Base-by-base conservation (phyloP, 2,797 vertebrate species). In the Lophotriccus pileatus region DNA sequence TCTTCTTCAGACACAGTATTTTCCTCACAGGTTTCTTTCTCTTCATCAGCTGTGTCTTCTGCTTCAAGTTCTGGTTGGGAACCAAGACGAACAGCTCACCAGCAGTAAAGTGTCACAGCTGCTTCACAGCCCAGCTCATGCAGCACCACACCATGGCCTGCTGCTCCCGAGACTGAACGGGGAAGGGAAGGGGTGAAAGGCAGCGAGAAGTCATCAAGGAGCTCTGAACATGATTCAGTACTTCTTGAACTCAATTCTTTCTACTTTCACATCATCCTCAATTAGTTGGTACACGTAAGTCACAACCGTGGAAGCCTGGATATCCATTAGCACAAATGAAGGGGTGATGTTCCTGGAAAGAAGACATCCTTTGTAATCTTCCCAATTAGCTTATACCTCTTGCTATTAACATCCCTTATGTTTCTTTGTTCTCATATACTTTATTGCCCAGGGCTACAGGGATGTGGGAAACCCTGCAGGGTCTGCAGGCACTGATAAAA, bases 261-360 rank as follows among this genome's bases (percentile, higher is more conserved):
- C 99, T 95, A 99, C 99, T 97, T 99, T 99, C 89, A 99, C 98
- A 21, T 99, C 99, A 41, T 99, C 99, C 13, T 98, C 98, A 81
- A 98, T 98, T 89, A 99, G 98, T 89, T 98, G 99, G 92, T 99
- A 99, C 37, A 99, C 98, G 0, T 99, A 99, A 67, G 98, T 98
- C 93, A 99, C 99, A 89, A 99, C 98, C 1, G 98, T 99, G 53
- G 99, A 99, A 17, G 98, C 98, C 95, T 99, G 99, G 97, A 99
- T 99, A 97, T 99, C 99, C 99, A 99, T 99, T 97, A 99, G 95
- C 82, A 99, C 99, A 96, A 99, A 99, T 8, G 99, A 99, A 69
- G 99, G 99, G 97, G 98, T 98, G 95, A 98, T 98, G 97, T 99
- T 99, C 97, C 99, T 99, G 97, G 52, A 95, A 97, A 88, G 84